Evolutionary conservation across 2,888 invertebrate species (phyloP), one percentile per base, ranked within the genome.

Genomic region (Villa cingulata): DNA sequence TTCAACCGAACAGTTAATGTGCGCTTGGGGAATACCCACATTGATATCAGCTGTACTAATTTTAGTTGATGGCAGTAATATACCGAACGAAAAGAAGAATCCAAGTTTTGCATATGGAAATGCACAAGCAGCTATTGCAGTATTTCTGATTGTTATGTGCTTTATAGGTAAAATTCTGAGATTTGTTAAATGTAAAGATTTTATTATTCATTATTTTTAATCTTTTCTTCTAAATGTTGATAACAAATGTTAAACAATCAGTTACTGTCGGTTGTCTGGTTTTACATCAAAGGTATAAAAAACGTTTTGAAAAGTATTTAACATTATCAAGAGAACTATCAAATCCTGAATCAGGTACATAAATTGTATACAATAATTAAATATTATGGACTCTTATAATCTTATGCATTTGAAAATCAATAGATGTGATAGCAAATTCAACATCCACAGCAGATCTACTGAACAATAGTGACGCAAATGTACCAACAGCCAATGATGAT

Each of bases 231-330:
- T n/a, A n/a, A n/a, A n/a, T n/a, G n/a, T n/a, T n/a, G n/a, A n/a
- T n/a, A n/a, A n/a, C n/a, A n/a, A n/a, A n/a, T n/a, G n/a, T n/a
- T n/a, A n/a, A n/a, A n/a, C n/a, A n/a, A 63, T 6, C 66, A 80
- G 86, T 89, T 42, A 86, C 88, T 1, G 76, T 85, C 4, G 84
- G 86, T 2, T 86, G 86, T 59, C 72, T 92, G 49, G 81, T 90
- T 29, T 67, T 91, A 48, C 87, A 89, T 68, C 84, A 89, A 60
- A 75, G 92, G 34, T 85, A 84, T 62, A 78, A 81, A 42, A 75
- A 80, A 37, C 78, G 83, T 51, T 78, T 78, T 57, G 76, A 78
- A n/a, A 77, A 77, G 56, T 81, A 80, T 61, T 65, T 76, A 50
- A 73, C 75, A 4, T 65, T 78, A n/a, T 72, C 78, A 1, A 73